Evolutionary conservation across 2,113 vertebrate species (phyloP), one percentile per base, ranked within the genome.

Genomic region (Nipponia nippon): DNA sequence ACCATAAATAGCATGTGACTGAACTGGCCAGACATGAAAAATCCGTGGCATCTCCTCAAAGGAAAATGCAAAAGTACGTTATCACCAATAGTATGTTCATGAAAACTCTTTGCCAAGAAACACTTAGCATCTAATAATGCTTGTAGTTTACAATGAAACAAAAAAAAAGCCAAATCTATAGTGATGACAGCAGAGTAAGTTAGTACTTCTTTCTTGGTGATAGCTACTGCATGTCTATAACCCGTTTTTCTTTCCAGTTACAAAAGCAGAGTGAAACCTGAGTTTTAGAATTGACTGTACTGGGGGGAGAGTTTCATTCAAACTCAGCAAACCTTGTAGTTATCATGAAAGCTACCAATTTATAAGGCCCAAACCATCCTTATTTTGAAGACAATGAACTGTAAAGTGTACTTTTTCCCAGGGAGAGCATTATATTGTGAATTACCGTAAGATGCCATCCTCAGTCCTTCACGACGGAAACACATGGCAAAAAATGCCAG

Each of bases 401-500:
- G 14, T 16, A 69, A 86, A 67, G 22, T 16, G 20, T 7, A 22
- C 32, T 77, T 36, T 71, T 76, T 29, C 17, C 32, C 23, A 21
- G 46, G 38, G 56, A 82, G 7, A 34, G 4, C 5, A 30, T 40
- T 55, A 21, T 27, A 29, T 10, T 10, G 8, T n/a, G n/a, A 87
- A 83, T 63, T 71, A 56, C 44, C 1, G 0, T 38, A 22, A 50
- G 23, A 65, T 52, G 23, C 26, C 38, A 55, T 16, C 55, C 13
- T 9, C 38, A 12, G 5, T 70, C 67, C 30, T 76, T 73, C 42
- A 40, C 1, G 1, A 10, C 3, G 44, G 56, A n/a, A 55, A 53
- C 1, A 7, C 29, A 14, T 1, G 30, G 29, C 11, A 50, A 52
- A 52, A 80, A 91, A 4, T 0, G 1, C 5, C 44, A 55, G 11